Conservation (phyloP, 2,888 invertebrate genomes). For the Hyalella azteca region DNA sequence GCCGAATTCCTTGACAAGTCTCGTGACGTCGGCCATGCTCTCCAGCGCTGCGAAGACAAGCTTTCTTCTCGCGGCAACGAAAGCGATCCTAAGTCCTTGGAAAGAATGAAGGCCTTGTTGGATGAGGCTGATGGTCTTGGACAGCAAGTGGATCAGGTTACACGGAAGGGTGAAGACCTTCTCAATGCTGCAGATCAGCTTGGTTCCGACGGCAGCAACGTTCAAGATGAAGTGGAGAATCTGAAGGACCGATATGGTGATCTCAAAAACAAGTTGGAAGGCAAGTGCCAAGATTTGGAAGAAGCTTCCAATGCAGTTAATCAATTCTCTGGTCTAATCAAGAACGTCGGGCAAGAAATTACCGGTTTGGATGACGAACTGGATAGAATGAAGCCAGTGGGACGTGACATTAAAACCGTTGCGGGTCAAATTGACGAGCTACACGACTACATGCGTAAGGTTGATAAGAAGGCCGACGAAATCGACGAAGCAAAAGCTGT, state of each 20-base stretch:
- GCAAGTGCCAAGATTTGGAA: constrained; percentile 79
- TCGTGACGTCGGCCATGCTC: constrained; percentile 81
- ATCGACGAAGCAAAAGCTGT: constrained; percentile 72
- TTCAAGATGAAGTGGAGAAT: constrained; percentile 78
- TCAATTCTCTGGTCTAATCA: constrained; percentile 86
- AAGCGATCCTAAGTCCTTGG: constrained; percentile 81
- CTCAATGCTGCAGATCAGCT: constrained; percentile 77
- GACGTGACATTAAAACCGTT: constrained; percentile 84
- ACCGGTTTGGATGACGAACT: constrained; percentile 81
- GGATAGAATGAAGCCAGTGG: constrained; percentile 84
- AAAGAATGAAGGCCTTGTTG: constrained; percentile 76
- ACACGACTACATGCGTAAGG: constrained; percentile 62
- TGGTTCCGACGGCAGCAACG: constrained; percentile 75
- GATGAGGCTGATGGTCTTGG: constrained; percentile 82
- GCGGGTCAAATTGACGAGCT: constrained; percentile 83
- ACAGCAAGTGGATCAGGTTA: constrained; percentile 74
- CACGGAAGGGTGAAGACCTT: constrained; percentile 77
- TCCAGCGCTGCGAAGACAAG: constrained; percentile 88
- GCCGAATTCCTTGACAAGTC: constrained; percentile 84
- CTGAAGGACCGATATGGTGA: constrained; percentile 79
- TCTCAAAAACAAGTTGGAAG: constrained; percentile 76
- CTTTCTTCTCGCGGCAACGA: constrained; percentile 75
- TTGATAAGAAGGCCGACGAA: constrained; percentile 63
- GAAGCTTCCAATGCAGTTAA: constrained; percentile 85
- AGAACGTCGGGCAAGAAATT: constrained; percentile 77